These are phyloP conservation scores for Melanchra persicariae DNA, from an alignment of 2,888 invertebrate species.

Conservation along the genomic window DNA sequence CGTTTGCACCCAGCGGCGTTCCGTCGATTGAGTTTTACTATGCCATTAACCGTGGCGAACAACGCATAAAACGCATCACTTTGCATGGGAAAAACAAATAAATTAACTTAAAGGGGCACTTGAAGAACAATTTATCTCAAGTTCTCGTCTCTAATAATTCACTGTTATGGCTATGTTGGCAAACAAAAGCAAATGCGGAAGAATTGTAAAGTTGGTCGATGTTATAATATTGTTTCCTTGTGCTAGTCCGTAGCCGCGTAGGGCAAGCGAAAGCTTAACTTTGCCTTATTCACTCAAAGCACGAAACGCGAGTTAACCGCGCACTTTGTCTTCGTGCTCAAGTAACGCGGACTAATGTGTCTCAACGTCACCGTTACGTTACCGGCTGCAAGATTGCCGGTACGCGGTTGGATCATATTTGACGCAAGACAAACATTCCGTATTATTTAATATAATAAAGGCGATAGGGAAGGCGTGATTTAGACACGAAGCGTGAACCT, in stretches of 20 bases:
- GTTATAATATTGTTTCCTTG: conserved; percentile 70
- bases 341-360: conserved; percentile 72
- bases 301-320: conserved; percentile 52
- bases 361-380: conserved; percentile 61
- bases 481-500: conserved; percentile 65
- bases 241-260: conserved; percentile 32
- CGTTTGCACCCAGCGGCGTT: conserved; percentile 60
- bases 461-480: conserved; percentile 69
- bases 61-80: conserved; percentile 80
- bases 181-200: conserved; percentile 71
- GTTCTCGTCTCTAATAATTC: conserved; percentile 76
- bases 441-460: conserved; percentile 73
- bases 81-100: conserved; percentile 83
- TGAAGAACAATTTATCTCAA: conserved; percentile 78
- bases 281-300: conserved; percentile 60
- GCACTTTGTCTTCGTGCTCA: conserved; percentile 71
- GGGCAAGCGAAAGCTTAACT: conserved; percentile 50
- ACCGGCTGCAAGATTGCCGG: conserved; percentile 58
- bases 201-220: conserved; percentile 68
- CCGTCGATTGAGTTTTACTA: conserved; percentile 68
- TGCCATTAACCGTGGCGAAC: conserved; percentile 73
- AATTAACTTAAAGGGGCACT: conserved; percentile 81
- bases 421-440: conserved; percentile 72
- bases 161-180: conserved; percentile 74
- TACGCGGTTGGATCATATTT: conserved; percentile 71